Conservation (phyloP, 2,888 invertebrate species). For the Rutpela maculata region DNA sequence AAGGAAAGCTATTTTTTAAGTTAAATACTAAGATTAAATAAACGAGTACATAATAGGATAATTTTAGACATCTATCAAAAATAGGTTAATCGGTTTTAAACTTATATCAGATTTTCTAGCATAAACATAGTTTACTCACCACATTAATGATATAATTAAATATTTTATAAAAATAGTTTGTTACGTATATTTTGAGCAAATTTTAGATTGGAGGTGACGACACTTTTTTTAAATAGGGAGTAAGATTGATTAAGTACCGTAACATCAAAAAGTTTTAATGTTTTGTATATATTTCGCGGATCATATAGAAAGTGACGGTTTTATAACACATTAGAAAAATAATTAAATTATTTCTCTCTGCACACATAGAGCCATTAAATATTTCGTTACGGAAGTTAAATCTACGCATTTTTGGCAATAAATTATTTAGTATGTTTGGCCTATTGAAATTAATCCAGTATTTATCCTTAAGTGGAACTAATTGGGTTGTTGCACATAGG, state of each 20-base stretch:
- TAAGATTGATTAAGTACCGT: background rate
- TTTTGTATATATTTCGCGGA: background rate
- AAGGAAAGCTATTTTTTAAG: too few relatives aligned
- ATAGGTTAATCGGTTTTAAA: constrained; percentile 23
- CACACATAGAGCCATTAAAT: background rate
- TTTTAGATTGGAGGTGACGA: background rate
- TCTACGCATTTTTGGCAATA: too few relatives aligned
- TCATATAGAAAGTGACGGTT: background rate
- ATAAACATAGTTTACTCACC: constrained; percentile 27
- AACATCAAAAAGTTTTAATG: background rate
- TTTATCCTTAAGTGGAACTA: too few relatives aligned
- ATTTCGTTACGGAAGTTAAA: too few relatives aligned
- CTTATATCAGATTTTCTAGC: background rate
- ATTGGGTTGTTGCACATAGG: too few relatives aligned
- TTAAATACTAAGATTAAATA: too few relatives aligned
- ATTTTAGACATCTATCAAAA: constrained; percentile 13
- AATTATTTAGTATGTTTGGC: background rate
- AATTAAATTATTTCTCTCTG: background rate
- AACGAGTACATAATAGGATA: background rate
- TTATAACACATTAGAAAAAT: background rate
- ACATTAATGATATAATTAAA: constrained; percentile 29
- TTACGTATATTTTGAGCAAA: background rate
- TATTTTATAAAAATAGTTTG: constrained; percentile 26
- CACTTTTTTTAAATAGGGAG: background rate
- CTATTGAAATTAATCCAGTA: too few relatives aligned